A percentile compares a stretch with the other conserved stretches of the same genome.
Conservation (phyloP, 2,113 vertebrate species). For the Corythornis madagascariensis region DNA sequence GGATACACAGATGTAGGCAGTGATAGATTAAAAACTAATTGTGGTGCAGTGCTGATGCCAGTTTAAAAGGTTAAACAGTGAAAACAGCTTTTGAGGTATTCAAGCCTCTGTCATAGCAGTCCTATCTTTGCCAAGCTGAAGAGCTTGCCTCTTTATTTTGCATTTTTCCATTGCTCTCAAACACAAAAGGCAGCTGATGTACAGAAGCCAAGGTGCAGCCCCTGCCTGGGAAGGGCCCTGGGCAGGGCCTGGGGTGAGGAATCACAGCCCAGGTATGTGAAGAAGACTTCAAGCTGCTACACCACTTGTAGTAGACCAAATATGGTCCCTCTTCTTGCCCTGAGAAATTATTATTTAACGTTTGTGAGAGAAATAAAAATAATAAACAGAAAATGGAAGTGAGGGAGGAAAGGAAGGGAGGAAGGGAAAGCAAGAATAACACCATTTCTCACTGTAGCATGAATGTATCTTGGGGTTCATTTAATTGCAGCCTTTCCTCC, state of each 20-base stretch:
- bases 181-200: neutral
- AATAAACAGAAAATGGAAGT: neutral
- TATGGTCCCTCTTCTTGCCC: neutral
- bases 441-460: neutral
- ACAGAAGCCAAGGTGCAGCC: neutral
- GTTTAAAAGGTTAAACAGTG: constrained; percentile 39
- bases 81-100: neutral
- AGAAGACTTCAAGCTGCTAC: neutral
- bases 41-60: neutral
- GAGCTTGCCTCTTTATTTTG: neutral
- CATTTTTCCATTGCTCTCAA: neutral
- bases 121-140: neutral
- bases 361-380: neutral
- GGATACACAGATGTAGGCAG: neutral
- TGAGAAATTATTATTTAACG: neutral
- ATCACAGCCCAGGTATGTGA: too few species aligned
- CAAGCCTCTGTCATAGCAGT: neutral
- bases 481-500: neutral
- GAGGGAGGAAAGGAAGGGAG: neutral
- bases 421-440: neutral
- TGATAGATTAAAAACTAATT: constrained; percentile 21
- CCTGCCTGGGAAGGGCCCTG: neutral
- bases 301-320: neutral
- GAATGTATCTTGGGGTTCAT: neutral
- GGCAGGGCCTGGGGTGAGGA: neutral